A percentile compares a stretch with the other conserved stretches of the same genome.
These are phyloP conservation scores for Sylvicola fuscatus DNA, from an alignment of 2,888 invertebrate genomes.

Conservation along the genomic window DNA sequence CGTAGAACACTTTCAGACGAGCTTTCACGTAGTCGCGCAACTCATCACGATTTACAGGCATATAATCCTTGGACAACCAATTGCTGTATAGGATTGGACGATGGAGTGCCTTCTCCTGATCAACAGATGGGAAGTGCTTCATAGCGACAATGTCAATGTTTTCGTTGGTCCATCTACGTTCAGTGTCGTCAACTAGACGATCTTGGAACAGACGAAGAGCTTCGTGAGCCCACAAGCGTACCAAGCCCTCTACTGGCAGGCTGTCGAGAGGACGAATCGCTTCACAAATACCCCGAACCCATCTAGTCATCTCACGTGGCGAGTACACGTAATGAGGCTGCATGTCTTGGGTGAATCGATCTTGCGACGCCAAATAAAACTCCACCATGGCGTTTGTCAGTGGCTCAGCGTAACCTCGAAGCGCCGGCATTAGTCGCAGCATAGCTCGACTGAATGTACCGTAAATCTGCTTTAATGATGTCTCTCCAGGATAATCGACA, in stretches of 20 bases:
- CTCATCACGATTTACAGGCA: constrained; percentile 88
- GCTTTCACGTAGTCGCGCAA: constrained; percentile 94
- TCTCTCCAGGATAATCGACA: constrained; percentile 98
- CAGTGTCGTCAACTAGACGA: constrained; percentile 80
- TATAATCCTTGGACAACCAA: constrained; percentile 97
- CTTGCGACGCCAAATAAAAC: constrained; percentile 91
- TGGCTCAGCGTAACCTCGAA: constrained; percentile 88
- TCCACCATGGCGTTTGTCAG: constrained; percentile 98
- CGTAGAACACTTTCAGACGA: constrained; percentile 93
- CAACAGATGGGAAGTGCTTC: constrained; percentile 86
- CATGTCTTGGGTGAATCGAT: constrained; percentile 98
- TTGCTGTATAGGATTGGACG: constrained; percentile 96
- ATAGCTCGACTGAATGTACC: constrained; percentile 98
- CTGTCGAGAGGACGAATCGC: constrained; percentile 91
- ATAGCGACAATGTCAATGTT: constrained; percentile 84
- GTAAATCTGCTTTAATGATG: constrained; percentile 92
- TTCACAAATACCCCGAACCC: constrained; percentile 98
- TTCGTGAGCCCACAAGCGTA: constrained; percentile 98
- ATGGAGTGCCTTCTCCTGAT: constrained; percentile 63
- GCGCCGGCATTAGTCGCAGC: constrained; percentile 79
- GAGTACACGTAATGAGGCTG: constrained; percentile 99
- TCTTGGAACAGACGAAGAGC: constrained; percentile 94
- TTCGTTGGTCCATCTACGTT: constrained; percentile 95
- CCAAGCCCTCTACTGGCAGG: constrained; percentile 79
- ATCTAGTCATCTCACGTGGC: constrained; percentile 95